phyloP scores from a whole-genome alignment of 2,888 invertebrate species.

The Selenia dentaria region DNA sequence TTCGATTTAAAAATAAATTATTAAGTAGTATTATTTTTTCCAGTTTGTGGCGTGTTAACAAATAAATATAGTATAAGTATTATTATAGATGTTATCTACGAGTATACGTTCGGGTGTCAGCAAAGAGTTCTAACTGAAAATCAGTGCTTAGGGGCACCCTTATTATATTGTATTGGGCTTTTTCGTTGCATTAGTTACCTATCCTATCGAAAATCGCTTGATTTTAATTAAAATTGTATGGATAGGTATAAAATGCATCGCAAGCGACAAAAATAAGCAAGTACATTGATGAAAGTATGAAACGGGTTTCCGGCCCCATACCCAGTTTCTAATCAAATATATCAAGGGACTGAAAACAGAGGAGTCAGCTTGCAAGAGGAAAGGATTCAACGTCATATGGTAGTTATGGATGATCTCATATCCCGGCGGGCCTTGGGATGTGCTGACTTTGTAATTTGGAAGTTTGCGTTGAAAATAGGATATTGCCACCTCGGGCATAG shows the following conservation, averaged over 20 bases:
- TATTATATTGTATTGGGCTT: too few species aligned
- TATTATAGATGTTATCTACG: too few species aligned
- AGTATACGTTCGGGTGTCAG: too few species aligned
- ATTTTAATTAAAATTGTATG: background rate
- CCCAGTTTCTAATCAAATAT: background rate
- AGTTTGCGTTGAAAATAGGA: constrained; percentile 14
- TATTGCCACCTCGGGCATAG: constrained; percentile 20
- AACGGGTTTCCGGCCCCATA: background rate
- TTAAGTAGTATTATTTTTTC: too few species aligned
- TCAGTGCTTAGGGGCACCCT: too few species aligned
- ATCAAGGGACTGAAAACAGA: constrained; percentile 9
- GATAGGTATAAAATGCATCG: background rate
- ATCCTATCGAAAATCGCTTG: too few species aligned
- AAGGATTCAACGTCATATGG: constrained; percentile 28
- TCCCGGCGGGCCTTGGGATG: constrained; percentile 14
- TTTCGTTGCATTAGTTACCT: too few species aligned
- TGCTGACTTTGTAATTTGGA: constrained; percentile 31
- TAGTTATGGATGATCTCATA: constrained; percentile 29
- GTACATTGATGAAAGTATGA: background rate
- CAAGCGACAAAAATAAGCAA: too few species aligned
- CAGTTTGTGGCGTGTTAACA: too few species aligned
- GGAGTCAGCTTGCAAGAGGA: constrained; percentile 21
- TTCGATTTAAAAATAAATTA: too few species aligned
- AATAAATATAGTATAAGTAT: too few species aligned
- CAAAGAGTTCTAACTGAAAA: too few species aligned